A percentile compares a stretch with the other conserved stretches of the same genome.
phyloP scores from a whole-genome alignment of 2,888 invertebrate genomes.

The Oscheius sp. region DNA sequence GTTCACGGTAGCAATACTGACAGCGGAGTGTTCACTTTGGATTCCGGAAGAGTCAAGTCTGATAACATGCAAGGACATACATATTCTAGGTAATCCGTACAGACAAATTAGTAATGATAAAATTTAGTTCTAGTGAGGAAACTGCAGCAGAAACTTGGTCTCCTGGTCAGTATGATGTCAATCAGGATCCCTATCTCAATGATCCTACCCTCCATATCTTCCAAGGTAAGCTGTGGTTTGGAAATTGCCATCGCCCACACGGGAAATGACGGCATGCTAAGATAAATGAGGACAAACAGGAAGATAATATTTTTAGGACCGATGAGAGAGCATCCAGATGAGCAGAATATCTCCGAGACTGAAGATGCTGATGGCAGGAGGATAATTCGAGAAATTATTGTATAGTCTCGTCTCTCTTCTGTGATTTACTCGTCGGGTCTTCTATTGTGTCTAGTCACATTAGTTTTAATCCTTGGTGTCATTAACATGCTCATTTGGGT shows the following conservation, averaged over 20 bases:
- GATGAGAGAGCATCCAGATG: slow-evolving; percentile 19
- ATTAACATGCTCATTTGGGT: slow-evolving; percentile 16
- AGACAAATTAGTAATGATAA: background rate
- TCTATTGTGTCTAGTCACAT: slow-evolving; percentile 16
- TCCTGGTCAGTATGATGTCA: slow-evolving; percentile 34
- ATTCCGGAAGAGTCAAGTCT: slow-evolving; percentile 34
- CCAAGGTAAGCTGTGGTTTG: slow-evolving; percentile 32
- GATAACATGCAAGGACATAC: slow-evolving; percentile 28
- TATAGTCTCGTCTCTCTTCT: slow-evolving; percentile 27
- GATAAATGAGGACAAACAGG: background rate
- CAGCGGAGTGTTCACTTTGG: slow-evolving; percentile 62
- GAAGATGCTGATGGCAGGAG: slow-evolving; percentile 45
- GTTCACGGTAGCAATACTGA: slow-evolving; percentile 61
- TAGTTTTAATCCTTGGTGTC: slow-evolving; percentile 27
- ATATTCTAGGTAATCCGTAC: slow-evolving; percentile 37
- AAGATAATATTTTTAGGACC: slow-evolving; percentile 20
- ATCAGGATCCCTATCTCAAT: slow-evolving; percentile 37
- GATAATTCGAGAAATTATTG: slow-evolving; percentile 53
- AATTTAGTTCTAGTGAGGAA: slow-evolving; percentile 39
- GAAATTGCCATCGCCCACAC: slow-evolving; percentile 7
- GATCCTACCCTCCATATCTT: slow-evolving; percentile 34
- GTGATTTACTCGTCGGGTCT: slow-evolving; percentile 27
- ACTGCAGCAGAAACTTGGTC: slow-evolving; percentile 45
- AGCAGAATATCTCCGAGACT: slow-evolving; percentile 28
- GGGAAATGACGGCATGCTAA: slow-evolving; percentile 4